Evolutionary conservation across 1,140 invertebrate species (phyloP), one percentile per base, ranked within the genome.

Genomic region (Mizuhopecten yessoensis): DNA sequence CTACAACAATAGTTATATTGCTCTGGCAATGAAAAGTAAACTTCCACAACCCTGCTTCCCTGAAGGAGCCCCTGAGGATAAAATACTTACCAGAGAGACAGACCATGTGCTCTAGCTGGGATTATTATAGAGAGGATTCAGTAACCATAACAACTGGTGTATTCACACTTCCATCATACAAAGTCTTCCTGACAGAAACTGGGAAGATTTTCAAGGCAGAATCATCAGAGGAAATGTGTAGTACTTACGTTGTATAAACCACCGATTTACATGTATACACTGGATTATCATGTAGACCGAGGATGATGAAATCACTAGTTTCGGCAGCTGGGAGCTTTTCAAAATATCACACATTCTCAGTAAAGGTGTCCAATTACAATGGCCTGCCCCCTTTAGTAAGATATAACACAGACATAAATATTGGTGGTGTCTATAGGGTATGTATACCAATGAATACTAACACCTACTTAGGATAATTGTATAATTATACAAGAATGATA

Each of bases 111-210:
- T 75, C 57, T 29, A 7, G 2, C 23, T 75, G 17, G n/a, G 57
- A 49, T 49, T 49, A n/a, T n/a, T 39, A 13, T 39, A 57, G 13
- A 20, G 7, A 75, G 57, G n/a, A 75, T 29, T 29, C n/a, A n/a
- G 57, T 75, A 17, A 75, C 57, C 57, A 75, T 75, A 75, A 75
- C 57, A 75, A 75, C 57, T 75, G 57, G 15, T 57, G 20, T 75
- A 1, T 75, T 17, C n/a, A n/a, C n/a, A n/a, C 42, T n/a, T 75
- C 57, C 57, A 75, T 75, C n/a, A 75, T 29, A 75, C 9, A 29
- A 75, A 75, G n/a, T 75, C 57, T 13, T 15, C 45, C 45, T n/a
- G 57, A 29, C 57, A 75, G 57, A 75, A 75, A 75, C 5, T 75
- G 57, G 57, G 57, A 75, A 75, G 23, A 29, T 75, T 75, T 75